Percentiles rank a stretch among this genome's conserved stretches.
phyloP scores from a whole-genome alignment of 2,888 invertebrate species.

The Lamproptera curius region DNA sequence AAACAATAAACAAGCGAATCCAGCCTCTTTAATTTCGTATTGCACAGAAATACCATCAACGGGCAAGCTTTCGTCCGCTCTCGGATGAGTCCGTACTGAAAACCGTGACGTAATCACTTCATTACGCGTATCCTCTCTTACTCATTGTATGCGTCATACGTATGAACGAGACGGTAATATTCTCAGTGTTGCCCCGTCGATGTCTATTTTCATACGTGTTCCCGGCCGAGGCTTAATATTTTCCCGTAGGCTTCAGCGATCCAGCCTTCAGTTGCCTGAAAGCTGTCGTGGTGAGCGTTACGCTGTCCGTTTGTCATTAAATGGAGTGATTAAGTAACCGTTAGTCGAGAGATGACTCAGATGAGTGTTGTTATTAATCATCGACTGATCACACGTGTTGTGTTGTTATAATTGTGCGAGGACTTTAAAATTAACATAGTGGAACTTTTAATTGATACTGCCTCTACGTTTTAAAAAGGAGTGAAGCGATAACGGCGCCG shows the following conservation, averaged over 20 bases:
- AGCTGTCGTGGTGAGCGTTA: slow-evolving; percentile 37
- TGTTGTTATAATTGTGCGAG: slow-evolving; percentile 24
- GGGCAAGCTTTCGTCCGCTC: slow-evolving; percentile 33
- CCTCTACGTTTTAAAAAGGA: slow-evolving; percentile 21
- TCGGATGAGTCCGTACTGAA: slow-evolving; percentile 39
- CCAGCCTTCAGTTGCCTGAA: slow-evolving; percentile 59
- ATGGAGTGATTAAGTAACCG: slow-evolving; percentile 67
- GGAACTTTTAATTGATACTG: slow-evolving; percentile 22
- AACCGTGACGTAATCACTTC: slow-evolving; percentile 26
- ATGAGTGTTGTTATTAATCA: slow-evolving; percentile 33
- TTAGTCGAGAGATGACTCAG: slow-evolving; percentile 29
- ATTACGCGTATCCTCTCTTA: slow-evolving; percentile 44
- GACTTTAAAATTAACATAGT: slow-evolving; percentile 25
- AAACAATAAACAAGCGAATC: slow-evolving; percentile 11
- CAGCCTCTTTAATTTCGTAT: slow-evolving; percentile 10
- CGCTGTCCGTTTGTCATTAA: slow-evolving; percentile 32
- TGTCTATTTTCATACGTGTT: slow-evolving; percentile 53
- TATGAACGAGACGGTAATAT: slow-evolving; percentile 43
- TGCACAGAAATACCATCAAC: slow-evolving; percentile 11
- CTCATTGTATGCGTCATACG: slow-evolving; percentile 45
- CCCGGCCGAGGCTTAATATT: slow-evolving; percentile 69
- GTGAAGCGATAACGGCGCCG: slow-evolving; percentile 36
- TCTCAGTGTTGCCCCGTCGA: slow-evolving; percentile 27
- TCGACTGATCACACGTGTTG: slow-evolving; percentile 28
- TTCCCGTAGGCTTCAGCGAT: slow-evolving; percentile 63